phyloP scores from a whole-genome alignment of 2,797 vertebrate genomes.

The Crax fasciolata region DNA sequence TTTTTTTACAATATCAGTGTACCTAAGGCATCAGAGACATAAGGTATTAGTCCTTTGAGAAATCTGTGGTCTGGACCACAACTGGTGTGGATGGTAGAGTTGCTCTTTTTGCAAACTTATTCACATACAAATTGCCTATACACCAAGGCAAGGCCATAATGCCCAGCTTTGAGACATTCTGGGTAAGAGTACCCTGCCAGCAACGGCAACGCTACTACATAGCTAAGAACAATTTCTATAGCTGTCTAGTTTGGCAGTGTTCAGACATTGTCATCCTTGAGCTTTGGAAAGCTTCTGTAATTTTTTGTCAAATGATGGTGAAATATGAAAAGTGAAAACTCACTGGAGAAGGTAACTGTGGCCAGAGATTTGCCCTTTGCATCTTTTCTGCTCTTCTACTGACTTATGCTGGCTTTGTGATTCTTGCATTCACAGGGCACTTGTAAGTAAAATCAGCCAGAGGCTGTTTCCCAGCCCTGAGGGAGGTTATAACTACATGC shows the following conservation, averaged over 20 bases:
- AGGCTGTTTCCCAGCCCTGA: neutral
- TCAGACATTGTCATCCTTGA: neutral
- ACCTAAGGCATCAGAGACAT: neutral
- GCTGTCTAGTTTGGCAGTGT: neutral
- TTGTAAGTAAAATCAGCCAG: neutral
- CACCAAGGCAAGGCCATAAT: neutral
- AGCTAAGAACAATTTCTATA: neutral
- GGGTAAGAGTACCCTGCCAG: neutral
- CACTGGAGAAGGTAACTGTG: neutral
- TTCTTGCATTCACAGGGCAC: neutral
- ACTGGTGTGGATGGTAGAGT: neutral
- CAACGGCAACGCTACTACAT: neutral
- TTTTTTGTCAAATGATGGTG: neutral
- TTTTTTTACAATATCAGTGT: neutral
- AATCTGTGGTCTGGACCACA: neutral
- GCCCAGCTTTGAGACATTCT: neutral
- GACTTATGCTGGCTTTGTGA: neutral
- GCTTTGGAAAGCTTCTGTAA: neutral
- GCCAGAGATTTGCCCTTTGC: neutral
- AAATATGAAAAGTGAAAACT: neutral
- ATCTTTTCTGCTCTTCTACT: neutral
- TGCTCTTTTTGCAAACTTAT: neutral
- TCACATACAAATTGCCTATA: neutral
- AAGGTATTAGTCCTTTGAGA: neutral
- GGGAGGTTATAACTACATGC: neutral